Base-by-base conservation (phyloP, 35 echinoderm and acorn worm genomes). In the Apostichopus japonicus region DNA sequence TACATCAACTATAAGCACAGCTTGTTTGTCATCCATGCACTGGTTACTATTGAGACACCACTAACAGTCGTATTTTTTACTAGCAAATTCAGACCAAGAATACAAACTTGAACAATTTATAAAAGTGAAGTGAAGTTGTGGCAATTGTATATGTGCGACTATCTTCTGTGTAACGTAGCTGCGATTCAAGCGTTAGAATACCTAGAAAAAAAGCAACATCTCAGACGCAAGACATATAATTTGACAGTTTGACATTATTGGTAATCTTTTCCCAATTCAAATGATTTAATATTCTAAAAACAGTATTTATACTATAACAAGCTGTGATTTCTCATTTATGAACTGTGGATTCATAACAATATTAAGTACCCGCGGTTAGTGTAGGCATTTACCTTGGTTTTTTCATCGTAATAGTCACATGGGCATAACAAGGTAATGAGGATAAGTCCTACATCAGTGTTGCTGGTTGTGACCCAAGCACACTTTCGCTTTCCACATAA, bases 1-100 rank as follows among this genome's bases (percentile, higher is more conserved):
- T 14, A 14, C 24, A 44, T 14, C 27, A 80, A 4, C 17, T 10
- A 54, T 23, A 44, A 19, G 7, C 17, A 75, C 71, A 75, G 22
- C 7, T 19, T 75, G 22, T 23, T 2, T 19, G 17, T 4, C 17
- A n/a, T 75, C 71, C 4, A 19, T 75, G 22, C 71, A 75, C 21
- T 23, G 71, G 71, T 75, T 75, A n/a, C 71, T 75, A 75, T 75
- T 4, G 17, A 75, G 71, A 75, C 71, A 75, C 17, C 71, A 75
- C 71, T 75, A 8, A 44, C 78, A 80, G 27, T 10, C 53, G 5
- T 80, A 54, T 80, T 51, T 80, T 80, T 80, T 54, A 23, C 78
- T n/a, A 80, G 78, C 78, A 80, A 23, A 80, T 44, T 53, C 13
- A 53, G 51, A 80, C 19, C 78, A 80, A 8, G 78, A 80, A 16